These are phyloP conservation scores for Chaetorhynchus papuensis DNA, from an alignment of 2,113 vertebrate species.

Conservation along the genomic window DNA sequence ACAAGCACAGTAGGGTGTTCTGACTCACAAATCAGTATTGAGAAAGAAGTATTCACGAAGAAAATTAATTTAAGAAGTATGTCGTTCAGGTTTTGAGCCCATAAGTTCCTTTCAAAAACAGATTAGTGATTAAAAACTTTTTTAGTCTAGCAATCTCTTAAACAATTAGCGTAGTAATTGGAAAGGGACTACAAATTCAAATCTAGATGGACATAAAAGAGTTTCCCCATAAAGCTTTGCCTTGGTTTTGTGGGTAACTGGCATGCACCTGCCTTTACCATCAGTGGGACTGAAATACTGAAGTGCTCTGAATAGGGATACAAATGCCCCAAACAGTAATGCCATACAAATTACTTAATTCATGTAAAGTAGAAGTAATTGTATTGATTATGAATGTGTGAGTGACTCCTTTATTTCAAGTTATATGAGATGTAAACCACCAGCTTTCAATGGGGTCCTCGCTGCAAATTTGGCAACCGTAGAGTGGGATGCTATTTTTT, in stretches of 20 bases:
- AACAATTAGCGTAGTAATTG: conserved; percentile 75
- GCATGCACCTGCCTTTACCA: conserved; percentile 66
- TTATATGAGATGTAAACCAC: conserved; percentile 29
- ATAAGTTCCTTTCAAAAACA: conserved; percentile 72
- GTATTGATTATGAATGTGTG: conserved; percentile 62
- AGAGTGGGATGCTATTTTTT: neutral
- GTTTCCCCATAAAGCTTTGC: conserved; percentile 52
- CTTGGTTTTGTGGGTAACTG: conserved; percentile 40
- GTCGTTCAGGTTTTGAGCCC: conserved; percentile 64
- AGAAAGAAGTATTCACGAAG: conserved; percentile 74
- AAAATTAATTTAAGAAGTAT: conserved; percentile 79
- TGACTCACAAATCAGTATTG: conserved; percentile 64
- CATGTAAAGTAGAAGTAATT: conserved; percentile 59
- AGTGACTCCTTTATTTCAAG: conserved; percentile 54
- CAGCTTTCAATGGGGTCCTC: neutral
- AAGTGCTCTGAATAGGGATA: conserved; percentile 51
- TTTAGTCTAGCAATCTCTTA: conserved; percentile 72
- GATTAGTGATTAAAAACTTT: conserved; percentile 74
- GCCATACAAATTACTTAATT: conserved; percentile 63
- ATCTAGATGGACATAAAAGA: conserved; percentile 69
- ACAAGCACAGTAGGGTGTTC: conserved; percentile 59
- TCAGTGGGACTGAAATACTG: conserved; percentile 18
- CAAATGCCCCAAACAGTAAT: conserved; percentile 27
- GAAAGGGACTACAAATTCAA: conserved; percentile 69
- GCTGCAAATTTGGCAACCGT: neutral